Conservation (phyloP, 2,113 vertebrate species). For the Thunnus thynnus region DNA sequence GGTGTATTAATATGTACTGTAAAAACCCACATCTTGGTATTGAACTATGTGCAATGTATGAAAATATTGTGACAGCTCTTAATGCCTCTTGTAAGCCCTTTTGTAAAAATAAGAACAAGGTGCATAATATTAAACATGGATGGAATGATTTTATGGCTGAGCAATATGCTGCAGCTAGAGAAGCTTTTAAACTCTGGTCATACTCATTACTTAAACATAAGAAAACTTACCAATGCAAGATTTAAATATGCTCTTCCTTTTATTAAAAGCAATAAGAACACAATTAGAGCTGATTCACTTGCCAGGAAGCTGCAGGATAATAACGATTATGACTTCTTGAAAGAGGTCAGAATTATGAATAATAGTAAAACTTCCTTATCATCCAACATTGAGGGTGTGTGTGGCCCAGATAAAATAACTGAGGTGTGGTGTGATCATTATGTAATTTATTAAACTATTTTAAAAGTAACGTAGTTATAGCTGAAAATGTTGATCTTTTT, state of each 20-base stretch:
- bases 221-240: background rate
- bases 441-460: too few relatives aligned
- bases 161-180: background rate
- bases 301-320: background rate
- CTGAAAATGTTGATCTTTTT: too few relatives aligned
- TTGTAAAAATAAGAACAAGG: background rate
- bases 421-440: too few relatives aligned
- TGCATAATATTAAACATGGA: background rate
- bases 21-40: too few relatives aligned
- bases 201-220: background rate
- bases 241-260: background rate
- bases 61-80: background rate
- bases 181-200: background rate
- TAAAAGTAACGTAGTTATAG: too few relatives aligned
- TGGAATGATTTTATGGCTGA: background rate
- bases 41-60: too few relatives aligned
- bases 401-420: too few relatives aligned
- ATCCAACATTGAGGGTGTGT: too few relatives aligned
- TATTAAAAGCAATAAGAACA: background rate
- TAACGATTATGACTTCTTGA: too few relatives aligned
- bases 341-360: too few relatives aligned
- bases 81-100: background rate
- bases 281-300: background rate
- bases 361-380: too few relatives aligned
- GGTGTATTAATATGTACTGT: too few relatives aligned